phyloP scores from a whole-genome alignment of 2,113 vertebrate species.

The Nansenia antarctica region DNA sequence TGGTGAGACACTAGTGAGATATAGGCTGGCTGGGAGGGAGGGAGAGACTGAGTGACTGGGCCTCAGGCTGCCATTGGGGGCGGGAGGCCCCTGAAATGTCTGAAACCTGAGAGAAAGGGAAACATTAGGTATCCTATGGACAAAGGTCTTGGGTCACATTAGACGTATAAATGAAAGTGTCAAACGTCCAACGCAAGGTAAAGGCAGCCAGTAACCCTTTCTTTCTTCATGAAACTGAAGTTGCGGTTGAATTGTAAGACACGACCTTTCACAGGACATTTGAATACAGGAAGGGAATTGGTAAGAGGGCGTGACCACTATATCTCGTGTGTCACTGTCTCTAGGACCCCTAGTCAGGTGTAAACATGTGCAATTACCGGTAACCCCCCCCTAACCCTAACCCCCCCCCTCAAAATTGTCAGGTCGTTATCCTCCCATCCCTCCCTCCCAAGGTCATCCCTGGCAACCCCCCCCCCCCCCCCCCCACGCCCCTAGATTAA shows the following conservation, averaged over 20 bases:
- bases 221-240: too few species aligned
- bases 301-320: not conserved
- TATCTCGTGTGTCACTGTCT: not conserved
- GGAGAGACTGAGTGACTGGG: conserved; percentile 31
- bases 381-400: not conserved
- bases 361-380: conserved; percentile 17
- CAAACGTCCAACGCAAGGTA: not conserved
- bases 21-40: conserved; percentile 36
- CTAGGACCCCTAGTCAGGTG: not conserved
- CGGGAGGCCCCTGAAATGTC: not conserved
- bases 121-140: conserved; percentile 19
- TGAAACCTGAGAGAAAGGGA: conserved; percentile 43
- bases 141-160: not conserved
- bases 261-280: too few species aligned
- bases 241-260: too few species aligned
- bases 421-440: not conserved
- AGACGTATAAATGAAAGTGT: not conserved
- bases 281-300: not conserved
- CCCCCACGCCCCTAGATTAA: conserved; percentile 9
- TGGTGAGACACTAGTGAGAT: conserved; percentile 52
- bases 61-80: conserved; percentile 13
- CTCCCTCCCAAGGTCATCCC: not conserved
- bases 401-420: conserved; percentile 12
- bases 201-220: too few species aligned
- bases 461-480: not conserved